These are phyloP conservation scores for Reticulitermes speratus DNA, from an alignment of 1,140 invertebrate genomes.

Conservation along the genomic window DNA sequence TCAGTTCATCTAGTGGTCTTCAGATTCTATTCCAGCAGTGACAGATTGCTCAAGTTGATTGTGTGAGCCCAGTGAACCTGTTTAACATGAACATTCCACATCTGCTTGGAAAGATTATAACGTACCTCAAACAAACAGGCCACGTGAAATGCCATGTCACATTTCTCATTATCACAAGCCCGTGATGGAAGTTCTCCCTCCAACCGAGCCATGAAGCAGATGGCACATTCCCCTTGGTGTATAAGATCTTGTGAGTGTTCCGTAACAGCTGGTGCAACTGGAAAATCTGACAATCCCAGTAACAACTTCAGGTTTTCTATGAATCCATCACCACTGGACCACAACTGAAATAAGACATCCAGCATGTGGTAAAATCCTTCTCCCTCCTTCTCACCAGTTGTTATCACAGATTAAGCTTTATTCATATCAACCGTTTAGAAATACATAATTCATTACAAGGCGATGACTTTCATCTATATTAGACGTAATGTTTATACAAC, in stretches of 20 bases:
- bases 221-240: constrained; percentile 24
- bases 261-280: not conserved
- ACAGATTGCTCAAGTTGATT: no score
- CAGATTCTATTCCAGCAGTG: no score
- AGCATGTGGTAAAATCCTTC: not conserved
- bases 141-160: not conserved
- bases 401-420: not conserved
- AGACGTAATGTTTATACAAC: no score
- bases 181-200: constrained; percentile 22
- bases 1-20: no score
- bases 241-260: not conserved
- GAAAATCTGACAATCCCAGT: constrained; percentile 16
- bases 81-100: no score
- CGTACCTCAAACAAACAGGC: constrained; percentile 21
- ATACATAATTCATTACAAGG: no score
- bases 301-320: not conserved
- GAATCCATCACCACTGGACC: not conserved
- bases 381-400: not conserved
- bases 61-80: no score
- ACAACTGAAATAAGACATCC: not conserved
- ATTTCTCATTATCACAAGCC: constrained; percentile 22
- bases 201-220: constrained; percentile 10
- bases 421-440: no score
- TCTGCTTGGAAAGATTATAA: no score
- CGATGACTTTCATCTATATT: no score